Evolutionary conservation across 2,797 vertebrate species (phyloP).

Genomic region (Xenops minutus): DNA sequence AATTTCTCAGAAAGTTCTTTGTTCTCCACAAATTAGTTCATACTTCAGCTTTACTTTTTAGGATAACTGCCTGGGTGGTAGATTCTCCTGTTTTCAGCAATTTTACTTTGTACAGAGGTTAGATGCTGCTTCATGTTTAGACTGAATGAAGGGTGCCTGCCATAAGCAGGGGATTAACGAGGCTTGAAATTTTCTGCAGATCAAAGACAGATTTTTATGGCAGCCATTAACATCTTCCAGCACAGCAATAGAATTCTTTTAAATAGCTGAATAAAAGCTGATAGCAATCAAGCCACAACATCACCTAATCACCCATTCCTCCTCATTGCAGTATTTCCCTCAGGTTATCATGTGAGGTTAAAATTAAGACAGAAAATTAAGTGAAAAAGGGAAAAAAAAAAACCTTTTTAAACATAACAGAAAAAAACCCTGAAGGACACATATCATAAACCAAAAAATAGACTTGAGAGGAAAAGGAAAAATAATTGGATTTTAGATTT

Average conservation of each 20-base stretch:
- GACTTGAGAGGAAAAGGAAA: not conserved
- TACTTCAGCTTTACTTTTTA: slow-evolving; percentile 2
- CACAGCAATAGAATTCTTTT: not conserved
- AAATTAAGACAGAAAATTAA: not conserved
- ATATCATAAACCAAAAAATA: not conserved
- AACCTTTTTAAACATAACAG: not conserved
- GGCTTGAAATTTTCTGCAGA: slow-evolving; percentile 30
- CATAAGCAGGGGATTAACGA: slow-evolving; percentile 21
- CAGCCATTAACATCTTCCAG: slow-evolving; percentile 3
- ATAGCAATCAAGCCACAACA: not conserved
- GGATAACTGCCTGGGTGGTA: slow-evolving; percentile 6
- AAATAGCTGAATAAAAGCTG: slow-evolving; percentile 18
- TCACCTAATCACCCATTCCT: not conserved
- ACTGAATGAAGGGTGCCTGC: not conserved
- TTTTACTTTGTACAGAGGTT: not conserved
- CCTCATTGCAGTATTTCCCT: not conserved
- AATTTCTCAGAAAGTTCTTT: slow-evolving; percentile 27
- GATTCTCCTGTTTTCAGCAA: not conserved
- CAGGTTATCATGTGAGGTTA: not conserved
- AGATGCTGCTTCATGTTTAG: slow-evolving; percentile 33
- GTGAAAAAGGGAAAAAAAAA: rapidly evolving
- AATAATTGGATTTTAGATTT: not conserved
- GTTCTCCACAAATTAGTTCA: slow-evolving; percentile 25
- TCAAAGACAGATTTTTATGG: slow-evolving; percentile 49
- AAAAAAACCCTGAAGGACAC: not conserved